Evolutionary conservation across 2,888 invertebrate genomes (phyloP).

Genomic region (Antheraea assamensis): DNA sequence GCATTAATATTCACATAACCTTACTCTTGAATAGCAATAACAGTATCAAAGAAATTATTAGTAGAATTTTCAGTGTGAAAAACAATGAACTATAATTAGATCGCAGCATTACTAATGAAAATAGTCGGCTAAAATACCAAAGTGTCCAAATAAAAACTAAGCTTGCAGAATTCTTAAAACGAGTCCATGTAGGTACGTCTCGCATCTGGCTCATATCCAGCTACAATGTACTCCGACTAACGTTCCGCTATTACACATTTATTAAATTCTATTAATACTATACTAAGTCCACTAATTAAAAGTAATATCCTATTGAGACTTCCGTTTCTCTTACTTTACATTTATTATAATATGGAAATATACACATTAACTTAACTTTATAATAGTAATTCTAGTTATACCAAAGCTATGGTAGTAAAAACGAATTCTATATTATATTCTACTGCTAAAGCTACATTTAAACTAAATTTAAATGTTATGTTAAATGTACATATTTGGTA

Average conservation of each 20-base stretch:
- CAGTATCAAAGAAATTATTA: neutral
- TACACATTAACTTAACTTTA: neutral
- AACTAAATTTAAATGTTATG: neutral
- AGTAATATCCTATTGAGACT: neutral
- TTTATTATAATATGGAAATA: neutral
- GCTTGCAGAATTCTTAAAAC: conserved; percentile 17
- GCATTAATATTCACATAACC: too few species aligned
- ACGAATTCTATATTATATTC: neutral
- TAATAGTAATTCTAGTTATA: neutral
- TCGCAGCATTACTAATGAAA: neutral
- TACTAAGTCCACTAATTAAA: neutral
- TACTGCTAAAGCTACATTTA: neutral
- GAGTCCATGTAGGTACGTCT: conserved; percentile 5
- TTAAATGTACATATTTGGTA: neutral
- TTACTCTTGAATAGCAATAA: too few species aligned
- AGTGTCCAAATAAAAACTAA: neutral
- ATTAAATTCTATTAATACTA: conserved; percentile 13
- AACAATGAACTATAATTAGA: neutral
- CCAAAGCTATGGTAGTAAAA: neutral
- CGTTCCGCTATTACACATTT: neutral
- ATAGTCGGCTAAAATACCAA: neutral
- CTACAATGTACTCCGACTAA: neutral
- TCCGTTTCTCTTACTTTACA: neutral
- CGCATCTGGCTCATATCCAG: conserved; percentile 17
- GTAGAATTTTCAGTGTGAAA: neutral